Percentiles rank a stretch among this genome's conserved stretches.
Evolutionary conservation across 1,140 invertebrate genomes (phyloP).

Genomic region (Amyelois transitella): DNA sequence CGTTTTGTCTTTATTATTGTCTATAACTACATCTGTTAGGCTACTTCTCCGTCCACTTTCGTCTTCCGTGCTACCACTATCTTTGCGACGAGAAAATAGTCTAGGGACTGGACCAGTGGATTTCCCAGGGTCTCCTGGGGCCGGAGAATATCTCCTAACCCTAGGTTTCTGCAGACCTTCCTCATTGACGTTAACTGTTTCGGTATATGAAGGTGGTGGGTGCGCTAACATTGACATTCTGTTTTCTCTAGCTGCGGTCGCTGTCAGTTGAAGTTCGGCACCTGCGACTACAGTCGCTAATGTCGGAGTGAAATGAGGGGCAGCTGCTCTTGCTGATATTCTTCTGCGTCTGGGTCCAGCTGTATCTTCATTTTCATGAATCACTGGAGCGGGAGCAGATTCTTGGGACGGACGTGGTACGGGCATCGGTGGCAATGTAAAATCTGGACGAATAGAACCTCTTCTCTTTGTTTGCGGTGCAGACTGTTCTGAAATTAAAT

Average conservation of each 20-base stretch:
- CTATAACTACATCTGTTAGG: slow-evolving; percentile 63
- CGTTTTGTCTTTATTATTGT: slow-evolving; percentile 60
- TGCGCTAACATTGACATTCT: slow-evolving; percentile 58
- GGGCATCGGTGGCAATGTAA: slow-evolving; percentile 27
- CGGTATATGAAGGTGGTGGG: slow-evolving; percentile 59
- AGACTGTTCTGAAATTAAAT: slow-evolving; percentile 20
- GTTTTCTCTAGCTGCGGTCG: slow-evolving; percentile 56
- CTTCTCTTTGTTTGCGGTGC: slow-evolving; percentile 27
- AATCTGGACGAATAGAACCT: slow-evolving; percentile 44
- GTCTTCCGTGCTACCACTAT: slow-evolving; percentile 48
- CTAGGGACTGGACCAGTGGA: slow-evolving; percentile 53
- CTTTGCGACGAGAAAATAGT: slow-evolving; percentile 60
- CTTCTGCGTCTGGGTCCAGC: slow-evolving; percentile 52
- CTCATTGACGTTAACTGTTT: slow-evolving; percentile 33
- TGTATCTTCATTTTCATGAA: slow-evolving; percentile 31
- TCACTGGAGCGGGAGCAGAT: background rate
- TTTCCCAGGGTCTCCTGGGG: slow-evolving; percentile 36
- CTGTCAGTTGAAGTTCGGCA: slow-evolving; percentile 62
- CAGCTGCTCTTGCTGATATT: slow-evolving; percentile 50
- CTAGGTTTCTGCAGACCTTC: slow-evolving; percentile 37
- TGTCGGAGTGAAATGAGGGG: slow-evolving; percentile 63
- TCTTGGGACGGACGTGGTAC: slow-evolving; percentile 13
- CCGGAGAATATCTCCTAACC: slow-evolving; percentile 57
- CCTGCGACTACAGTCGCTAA: slow-evolving; percentile 63
- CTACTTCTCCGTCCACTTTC: slow-evolving; percentile 47